These are phyloP conservation scores for Papilio polyxenes DNA, from an alignment of 1,140 invertebrate genomes.

Conservation along the genomic window DNA sequence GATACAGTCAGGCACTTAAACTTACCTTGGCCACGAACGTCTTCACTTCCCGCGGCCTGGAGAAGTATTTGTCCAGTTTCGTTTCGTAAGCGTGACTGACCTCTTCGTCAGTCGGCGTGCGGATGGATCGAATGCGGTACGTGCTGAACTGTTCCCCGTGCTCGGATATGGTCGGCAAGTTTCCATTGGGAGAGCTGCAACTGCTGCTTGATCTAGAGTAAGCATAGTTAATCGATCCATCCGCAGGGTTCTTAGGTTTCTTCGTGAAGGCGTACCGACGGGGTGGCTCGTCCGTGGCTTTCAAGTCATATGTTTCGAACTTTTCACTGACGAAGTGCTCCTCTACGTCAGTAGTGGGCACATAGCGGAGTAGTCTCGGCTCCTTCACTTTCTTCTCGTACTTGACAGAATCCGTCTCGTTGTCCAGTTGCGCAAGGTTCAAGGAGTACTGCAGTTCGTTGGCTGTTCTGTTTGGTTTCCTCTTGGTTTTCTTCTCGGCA, in stretches of 20 bases:
- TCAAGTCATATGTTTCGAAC: slow-evolving; percentile 71
- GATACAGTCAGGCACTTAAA: not conserved
- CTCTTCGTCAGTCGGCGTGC: slow-evolving; percentile 50
- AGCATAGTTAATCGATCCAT: slow-evolving; percentile 74
- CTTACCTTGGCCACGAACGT: slow-evolving; percentile 70
- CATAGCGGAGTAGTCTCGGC: slow-evolving; percentile 67
- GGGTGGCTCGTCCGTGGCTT: slow-evolving; percentile 62
- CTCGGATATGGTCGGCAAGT: slow-evolving; percentile 74
- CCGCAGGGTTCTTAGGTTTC: slow-evolving; percentile 71
- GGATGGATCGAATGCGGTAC: slow-evolving; percentile 58
- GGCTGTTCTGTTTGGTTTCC: slow-evolving; percentile 60
- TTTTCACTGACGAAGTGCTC: slow-evolving; percentile 70
- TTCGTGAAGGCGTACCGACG: slow-evolving; percentile 69
- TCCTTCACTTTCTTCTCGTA: slow-evolving; percentile 74
- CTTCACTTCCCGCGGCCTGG: slow-evolving; percentile 68
- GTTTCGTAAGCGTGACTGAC: slow-evolving; percentile 60
- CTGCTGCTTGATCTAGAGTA: slow-evolving; percentile 73
- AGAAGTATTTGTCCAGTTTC: slow-evolving; percentile 75
- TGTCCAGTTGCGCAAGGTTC: slow-evolving; percentile 66
- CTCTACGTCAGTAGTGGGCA: slow-evolving; percentile 70
- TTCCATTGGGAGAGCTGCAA: slow-evolving; percentile 69
- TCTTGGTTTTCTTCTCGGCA: slow-evolving; percentile 62
- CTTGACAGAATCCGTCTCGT: slow-evolving; percentile 75
- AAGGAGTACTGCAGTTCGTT: slow-evolving; percentile 65
- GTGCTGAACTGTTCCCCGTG: slow-evolving; percentile 69